Percentiles rank a stretch among this genome's conserved stretches.
phyloP scores from a whole-genome alignment of 2,888 invertebrate genomes.

The Callimorpha dominula region DNA sequence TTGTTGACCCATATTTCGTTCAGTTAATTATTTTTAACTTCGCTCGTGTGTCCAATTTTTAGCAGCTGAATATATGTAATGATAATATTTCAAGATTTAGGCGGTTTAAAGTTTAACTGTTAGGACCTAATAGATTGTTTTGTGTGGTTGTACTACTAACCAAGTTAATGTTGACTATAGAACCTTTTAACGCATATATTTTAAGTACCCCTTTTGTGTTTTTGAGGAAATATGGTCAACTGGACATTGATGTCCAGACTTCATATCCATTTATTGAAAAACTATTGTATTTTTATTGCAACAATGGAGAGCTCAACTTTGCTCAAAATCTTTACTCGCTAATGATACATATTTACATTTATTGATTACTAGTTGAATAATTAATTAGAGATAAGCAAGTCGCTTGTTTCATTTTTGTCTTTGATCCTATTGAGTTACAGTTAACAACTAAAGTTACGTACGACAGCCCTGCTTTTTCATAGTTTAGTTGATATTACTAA shows the following conservation, averaged over 20 bases:
- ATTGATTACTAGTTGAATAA: neutral
- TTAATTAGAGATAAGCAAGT: neutral
- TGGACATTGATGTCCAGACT: too few species aligned
- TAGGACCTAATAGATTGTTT: neutral
- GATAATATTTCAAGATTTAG: constrained; percentile 21
- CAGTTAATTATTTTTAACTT: constrained; percentile 69
- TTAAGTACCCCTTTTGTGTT: neutral
- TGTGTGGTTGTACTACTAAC: neutral
- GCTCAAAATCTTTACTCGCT: too few species aligned
- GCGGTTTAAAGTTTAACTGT: neutral
- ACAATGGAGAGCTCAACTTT: too few species aligned
- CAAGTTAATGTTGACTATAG: neutral
- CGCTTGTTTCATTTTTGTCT: too few species aligned
- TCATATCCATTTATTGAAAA: neutral
- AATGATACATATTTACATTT: neutral
- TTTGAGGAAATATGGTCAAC: neutral
- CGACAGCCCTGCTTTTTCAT: too few species aligned
- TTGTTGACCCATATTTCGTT: constrained; percentile 78
- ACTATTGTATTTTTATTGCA: neutral
- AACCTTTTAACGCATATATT: neutral
- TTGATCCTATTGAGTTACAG: too few species aligned
- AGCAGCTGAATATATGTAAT: neutral
- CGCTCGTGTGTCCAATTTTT: constrained; percentile 27
- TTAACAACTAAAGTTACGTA: too few species aligned
- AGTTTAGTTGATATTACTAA: too few species aligned